Percentiles rank a stretch among this genome's conserved stretches.
These are phyloP conservation scores for Drosophila merina DNA, from an alignment of 2,888 invertebrate species.

Conservation along the genomic window DNA sequence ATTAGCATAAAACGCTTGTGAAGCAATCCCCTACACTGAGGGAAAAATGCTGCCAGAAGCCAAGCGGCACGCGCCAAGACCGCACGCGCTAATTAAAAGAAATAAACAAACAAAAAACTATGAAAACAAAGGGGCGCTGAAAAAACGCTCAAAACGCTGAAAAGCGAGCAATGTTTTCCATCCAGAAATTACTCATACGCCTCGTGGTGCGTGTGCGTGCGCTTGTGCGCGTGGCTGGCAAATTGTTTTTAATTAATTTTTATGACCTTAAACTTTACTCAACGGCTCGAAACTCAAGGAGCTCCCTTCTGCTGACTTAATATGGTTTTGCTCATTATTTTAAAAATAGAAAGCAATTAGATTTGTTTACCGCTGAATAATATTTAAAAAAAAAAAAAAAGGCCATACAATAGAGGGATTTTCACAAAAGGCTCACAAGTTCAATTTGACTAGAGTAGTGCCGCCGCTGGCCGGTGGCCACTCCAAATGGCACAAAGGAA, in stretches of 20 bases:
- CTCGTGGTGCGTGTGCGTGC: slow-evolving; percentile 53
- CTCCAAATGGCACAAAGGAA: slow-evolving; percentile 39
- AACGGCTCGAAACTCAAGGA: slow-evolving; percentile 34
- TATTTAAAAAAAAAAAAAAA: background rate
- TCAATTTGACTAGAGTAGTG: slow-evolving; percentile 33
- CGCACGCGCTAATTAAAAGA: slow-evolving; percentile 70
- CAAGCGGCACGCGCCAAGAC: slow-evolving; percentile 34
- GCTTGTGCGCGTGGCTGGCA: slow-evolving; percentile 61
- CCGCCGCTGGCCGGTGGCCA: slow-evolving; percentile 37
- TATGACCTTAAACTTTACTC: slow-evolving; percentile 60
- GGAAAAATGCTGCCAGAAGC: slow-evolving; percentile 44
- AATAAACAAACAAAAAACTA: slow-evolving; percentile 52
- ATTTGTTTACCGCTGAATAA: slow-evolving; percentile 21
- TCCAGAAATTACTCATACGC: slow-evolving; percentile 50
- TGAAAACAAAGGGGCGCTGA: slow-evolving; percentile 36
- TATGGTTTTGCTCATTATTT: slow-evolving; percentile 28
- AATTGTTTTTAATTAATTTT: slow-evolving; percentile 74
- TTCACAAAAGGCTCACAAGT: slow-evolving; percentile 25
- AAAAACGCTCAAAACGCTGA: slow-evolving; percentile 10
- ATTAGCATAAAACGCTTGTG: slow-evolving; percentile 62
- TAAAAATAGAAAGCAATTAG: slow-evolving; percentile 55
- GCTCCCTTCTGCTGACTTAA: background rate
- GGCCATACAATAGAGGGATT: slow-evolving; percentile 14
- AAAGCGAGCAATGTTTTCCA: slow-evolving; percentile 30
- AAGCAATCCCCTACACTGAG: slow-evolving; percentile 31